Conservation (phyloP, 2,797 vertebrate species). For the Nannoperca australis region DNA sequence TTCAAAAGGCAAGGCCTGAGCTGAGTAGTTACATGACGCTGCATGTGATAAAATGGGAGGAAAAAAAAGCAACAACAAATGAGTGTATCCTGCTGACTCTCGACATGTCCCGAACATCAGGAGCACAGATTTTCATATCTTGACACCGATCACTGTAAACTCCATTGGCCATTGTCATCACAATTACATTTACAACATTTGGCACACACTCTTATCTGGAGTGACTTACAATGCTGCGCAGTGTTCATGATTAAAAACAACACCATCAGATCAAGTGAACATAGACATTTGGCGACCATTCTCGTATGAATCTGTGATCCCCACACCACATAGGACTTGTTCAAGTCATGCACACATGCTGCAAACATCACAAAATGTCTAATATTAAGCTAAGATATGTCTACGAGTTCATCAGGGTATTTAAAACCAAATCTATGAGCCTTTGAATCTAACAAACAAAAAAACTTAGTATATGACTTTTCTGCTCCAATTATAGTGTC, state of each 20-base stretch:
- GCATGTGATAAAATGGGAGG: constrained; percentile 3
- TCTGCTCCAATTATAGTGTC: constrained; percentile 58
- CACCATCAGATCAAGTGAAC: constrained; percentile 10
- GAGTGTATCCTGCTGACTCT: constrained; percentile 26
- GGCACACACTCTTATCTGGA: constrained; percentile 22
- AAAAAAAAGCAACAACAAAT: background rate
- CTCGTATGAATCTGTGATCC: constrained; percentile 22
- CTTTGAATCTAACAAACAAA: background rate
- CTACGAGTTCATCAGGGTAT: background rate
- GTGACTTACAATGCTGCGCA: constrained; percentile 33
- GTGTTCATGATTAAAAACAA: constrained; percentile 37
- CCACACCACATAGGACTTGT: constrained; percentile 7
- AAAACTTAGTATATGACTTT: constrained; percentile 24
- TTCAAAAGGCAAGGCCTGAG: background rate
- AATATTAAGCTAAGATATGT: background rate
- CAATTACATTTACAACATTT: constrained; percentile 39
- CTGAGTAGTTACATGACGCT: background rate
- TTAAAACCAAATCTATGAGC: constrained; percentile 6
- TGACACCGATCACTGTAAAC: constrained; percentile 41
- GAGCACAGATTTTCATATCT: constrained; percentile 25
- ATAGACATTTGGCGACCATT: constrained; percentile 20
- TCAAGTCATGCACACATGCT: background rate
- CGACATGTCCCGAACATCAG: constrained; percentile 28
- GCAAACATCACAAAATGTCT: constrained; percentile 22
- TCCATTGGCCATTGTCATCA: constrained; percentile 38